Percentiles rank a stretch among this genome's conserved stretches.
phyloP scores from a whole-genome alignment of 2,797 vertebrate species.

The Epinephelus malabaricus region DNA sequence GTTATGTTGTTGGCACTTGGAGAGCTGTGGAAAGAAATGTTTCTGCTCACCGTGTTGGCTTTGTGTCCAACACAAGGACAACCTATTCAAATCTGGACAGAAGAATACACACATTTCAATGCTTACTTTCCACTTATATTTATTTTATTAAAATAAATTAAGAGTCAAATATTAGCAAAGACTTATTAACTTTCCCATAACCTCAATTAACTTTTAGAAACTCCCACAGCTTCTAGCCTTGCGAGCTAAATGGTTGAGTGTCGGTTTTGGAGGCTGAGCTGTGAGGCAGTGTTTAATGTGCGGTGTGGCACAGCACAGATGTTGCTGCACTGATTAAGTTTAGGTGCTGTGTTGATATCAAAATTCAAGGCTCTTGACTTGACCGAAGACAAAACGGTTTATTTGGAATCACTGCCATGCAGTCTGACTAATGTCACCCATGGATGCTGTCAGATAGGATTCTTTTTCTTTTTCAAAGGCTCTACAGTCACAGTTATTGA shows the following conservation, averaged over 20 bases:
- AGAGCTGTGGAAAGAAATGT: background rate
- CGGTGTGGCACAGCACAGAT: conserved; percentile 14
- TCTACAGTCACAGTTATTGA: background rate
- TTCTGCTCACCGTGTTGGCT: background rate
- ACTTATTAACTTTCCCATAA: conserved; percentile 7
- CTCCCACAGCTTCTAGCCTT: conserved; percentile 5
- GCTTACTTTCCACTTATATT: background rate
- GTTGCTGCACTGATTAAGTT: conserved; percentile 20
- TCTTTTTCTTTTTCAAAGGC: conserved; percentile 4
- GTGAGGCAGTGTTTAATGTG: conserved; percentile 2
- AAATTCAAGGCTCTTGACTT: conserved; percentile 6
- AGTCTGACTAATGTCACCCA: background rate
- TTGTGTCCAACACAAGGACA: background rate
- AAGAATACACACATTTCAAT: background rate
- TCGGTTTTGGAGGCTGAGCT: conserved; percentile 16
- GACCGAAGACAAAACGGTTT: conserved; percentile 18
- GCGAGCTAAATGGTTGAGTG: conserved; percentile 7
- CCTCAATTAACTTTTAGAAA: conserved; percentile 4
- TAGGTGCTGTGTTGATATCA: conserved; percentile 8
- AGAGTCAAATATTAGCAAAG: conserved; percentile 1
- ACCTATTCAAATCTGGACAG: background rate
- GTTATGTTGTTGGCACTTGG: background rate
- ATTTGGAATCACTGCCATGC: conserved; percentile 10
- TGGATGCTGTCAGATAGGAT: conserved; percentile 12
- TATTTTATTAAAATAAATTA: conserved; percentile 10